Percentiles rank a stretch among this genome's conserved stretches.
Conservation (phyloP, 2,113 vertebrate genomes). For the Chaetops frenatus region DNA sequence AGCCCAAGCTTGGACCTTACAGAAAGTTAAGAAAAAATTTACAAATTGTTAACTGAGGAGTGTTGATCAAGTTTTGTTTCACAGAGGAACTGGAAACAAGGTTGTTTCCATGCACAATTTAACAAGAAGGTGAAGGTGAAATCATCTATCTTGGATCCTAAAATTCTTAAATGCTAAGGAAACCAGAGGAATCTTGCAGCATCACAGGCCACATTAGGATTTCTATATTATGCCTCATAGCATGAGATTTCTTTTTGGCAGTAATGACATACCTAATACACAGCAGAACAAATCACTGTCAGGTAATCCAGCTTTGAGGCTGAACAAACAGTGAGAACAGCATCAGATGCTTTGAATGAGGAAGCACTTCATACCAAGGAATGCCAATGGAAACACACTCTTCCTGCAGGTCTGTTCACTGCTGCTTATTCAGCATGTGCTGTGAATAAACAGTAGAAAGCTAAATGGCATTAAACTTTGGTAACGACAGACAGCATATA, state of each 20-base stretch:
- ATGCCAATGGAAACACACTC: neutral
- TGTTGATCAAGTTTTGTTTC: neutral
- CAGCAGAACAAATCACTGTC: neutral
- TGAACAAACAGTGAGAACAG: neutral
- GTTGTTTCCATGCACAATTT: neutral
- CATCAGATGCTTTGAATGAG: neutral
- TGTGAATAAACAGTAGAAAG: neutral
- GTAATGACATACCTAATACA: neutral
- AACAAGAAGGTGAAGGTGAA: neutral
- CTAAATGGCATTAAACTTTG: neutral
- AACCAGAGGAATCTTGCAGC: neutral
- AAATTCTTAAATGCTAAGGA: neutral
- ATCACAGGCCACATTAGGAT: neutral
- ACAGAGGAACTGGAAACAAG: neutral
- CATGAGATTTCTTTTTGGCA: neutral
- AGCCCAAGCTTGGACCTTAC: neutral
- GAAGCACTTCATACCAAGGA: neutral
- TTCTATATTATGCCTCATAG: neutral
- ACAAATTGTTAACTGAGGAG: neutral
- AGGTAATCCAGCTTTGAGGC: neutral
- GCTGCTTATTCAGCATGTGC: neutral
- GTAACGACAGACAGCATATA: neutral
- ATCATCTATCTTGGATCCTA: neutral
- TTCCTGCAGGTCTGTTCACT: neutral
- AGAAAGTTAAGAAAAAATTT: neutral